Base-by-base conservation (phyloP, 2,797 vertebrate genomes). In the Microctenopoma stevenorrisi region DNA sequence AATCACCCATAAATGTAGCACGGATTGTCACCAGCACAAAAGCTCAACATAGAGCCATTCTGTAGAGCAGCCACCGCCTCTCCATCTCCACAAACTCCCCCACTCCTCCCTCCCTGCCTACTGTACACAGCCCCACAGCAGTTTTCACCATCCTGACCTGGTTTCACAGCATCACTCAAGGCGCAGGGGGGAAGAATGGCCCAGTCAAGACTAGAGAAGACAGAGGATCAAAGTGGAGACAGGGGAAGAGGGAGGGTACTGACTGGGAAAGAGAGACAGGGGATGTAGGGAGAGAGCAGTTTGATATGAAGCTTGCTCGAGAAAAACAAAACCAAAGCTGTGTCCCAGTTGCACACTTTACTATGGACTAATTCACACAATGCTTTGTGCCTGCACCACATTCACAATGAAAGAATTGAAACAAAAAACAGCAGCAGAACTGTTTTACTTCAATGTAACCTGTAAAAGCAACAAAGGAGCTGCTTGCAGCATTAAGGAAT, bases 131-230 rank as follows among this genome's bases (percentile, higher is more conserved):
- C 68, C 75, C 66, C 71, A 59, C 61, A 66, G 83, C 71, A 65
- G 65, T 52, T 68, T 58, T 76, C 55, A 15, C 49, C 37, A 82
- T 77, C 71, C 68, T 91, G 89, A 92, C 89, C 89, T 89, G 88
- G 78, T 90, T 92, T 89, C 79, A 70, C 74, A 77, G 76, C 74
- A 79, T 77, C 79, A 68, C 79, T 84, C 50, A 33, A 79, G 75
- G 82, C 74, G 14, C n/a, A 7, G 15, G 49, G 66, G 56, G 67
- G 60, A n/a, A 73, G 74, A 48, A 71, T 44, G 67, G 30, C 63
- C 58, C 73, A 58, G 71, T 49, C 63, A 81, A 68, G 76, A 78
- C 59, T 58, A 61, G 78, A 12, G 42, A 49, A 82, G 56, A 70
- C 16, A 22, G 60, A 64, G 57, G 73, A 59, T 64, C 62, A 48